A percentile compares a stretch with the other conserved stretches of the same genome.
Evolutionary conservation across 2,113 vertebrate species (phyloP).

Genomic region (Corythaeola cristata): DNA sequence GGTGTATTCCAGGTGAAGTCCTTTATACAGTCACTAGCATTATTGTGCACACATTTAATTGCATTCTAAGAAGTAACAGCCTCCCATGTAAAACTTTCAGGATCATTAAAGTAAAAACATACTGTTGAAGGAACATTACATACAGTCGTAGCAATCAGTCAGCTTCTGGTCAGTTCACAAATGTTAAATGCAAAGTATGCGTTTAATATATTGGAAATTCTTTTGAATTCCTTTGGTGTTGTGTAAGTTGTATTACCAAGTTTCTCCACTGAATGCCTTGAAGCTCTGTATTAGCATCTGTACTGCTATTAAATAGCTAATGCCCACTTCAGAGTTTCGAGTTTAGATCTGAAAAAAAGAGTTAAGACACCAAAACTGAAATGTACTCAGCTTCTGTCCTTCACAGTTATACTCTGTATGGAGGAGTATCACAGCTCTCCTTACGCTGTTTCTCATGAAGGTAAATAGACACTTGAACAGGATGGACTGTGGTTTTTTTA

Average conservation of each 20-base stretch:
- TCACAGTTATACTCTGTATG: background rate
- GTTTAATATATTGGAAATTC: background rate
- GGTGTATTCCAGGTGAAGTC: background rate
- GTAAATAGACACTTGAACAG: background rate
- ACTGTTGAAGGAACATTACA: background rate
- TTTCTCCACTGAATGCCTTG: background rate
- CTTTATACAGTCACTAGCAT: background rate
- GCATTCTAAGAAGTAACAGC: background rate
- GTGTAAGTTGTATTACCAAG: background rate
- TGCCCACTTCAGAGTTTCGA: background rate
- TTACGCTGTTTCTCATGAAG: background rate
- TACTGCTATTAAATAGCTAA: background rate
- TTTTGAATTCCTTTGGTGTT: background rate
- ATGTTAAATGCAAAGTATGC: background rate
- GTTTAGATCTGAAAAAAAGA: background rate
- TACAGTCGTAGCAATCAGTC: accelerated
- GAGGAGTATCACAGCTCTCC: background rate
- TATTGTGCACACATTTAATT: background rate
- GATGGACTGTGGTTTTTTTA: background rate
- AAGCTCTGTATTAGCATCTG: background rate
- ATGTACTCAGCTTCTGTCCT: background rate
- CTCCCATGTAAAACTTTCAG: background rate
- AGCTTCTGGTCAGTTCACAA: background rate
- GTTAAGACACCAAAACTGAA: background rate
- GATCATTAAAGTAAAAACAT: background rate